Base-by-base conservation (phyloP, 2,113 vertebrate genomes). In the Cebidichthys violaceus region DNA sequence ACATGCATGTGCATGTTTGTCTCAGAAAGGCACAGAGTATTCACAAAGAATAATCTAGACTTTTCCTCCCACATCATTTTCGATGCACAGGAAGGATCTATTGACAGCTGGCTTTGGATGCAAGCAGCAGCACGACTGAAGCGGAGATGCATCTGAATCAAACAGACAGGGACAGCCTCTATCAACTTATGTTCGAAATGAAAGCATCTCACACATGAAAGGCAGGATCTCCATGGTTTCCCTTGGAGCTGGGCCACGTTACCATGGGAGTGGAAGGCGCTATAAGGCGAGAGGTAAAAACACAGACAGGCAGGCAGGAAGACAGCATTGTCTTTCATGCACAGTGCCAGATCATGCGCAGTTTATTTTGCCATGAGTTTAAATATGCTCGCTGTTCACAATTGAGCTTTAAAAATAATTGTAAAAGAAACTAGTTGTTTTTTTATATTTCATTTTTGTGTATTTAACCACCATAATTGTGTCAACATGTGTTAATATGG, bases 161-260 rank as follows among this genome's bases (percentile, higher is more conserved):
- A 87, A 91, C 85, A 85, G 89, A 88, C 57, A 61, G 83, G 75
- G 86, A 88, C 82, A 82, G 86, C 85, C 74, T 80, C 68, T 81
- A 83, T 88, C 86, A 83, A 91, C 83, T 82, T 85, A 87, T 88
- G 91, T 88, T 89, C 27, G 64, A 90, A 92, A 95, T 94, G 92
- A 95, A 95, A 94, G 93, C 91, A 87, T 88, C 88, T 85, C 91
- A 45, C 83, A 93, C 90, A 95, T 94, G 90, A 95, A 95, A 95
- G 93, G 90, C 89, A 86, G 87, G 79, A 94, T 95, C 93, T 93
- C 93, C 90, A 94, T 93, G 94, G 90, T 93, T 92, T 92, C 92
- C 85, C 87, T 78, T 82, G 75, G 86, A 86, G 86, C 89, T 81
- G 91, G 82, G 83, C 83, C 78, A 75, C 11, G 94, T 95, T 95